These are phyloP conservation scores for Philaethria dido DNA, from an alignment of 2,888 invertebrate species.

Conservation along the genomic window DNA sequence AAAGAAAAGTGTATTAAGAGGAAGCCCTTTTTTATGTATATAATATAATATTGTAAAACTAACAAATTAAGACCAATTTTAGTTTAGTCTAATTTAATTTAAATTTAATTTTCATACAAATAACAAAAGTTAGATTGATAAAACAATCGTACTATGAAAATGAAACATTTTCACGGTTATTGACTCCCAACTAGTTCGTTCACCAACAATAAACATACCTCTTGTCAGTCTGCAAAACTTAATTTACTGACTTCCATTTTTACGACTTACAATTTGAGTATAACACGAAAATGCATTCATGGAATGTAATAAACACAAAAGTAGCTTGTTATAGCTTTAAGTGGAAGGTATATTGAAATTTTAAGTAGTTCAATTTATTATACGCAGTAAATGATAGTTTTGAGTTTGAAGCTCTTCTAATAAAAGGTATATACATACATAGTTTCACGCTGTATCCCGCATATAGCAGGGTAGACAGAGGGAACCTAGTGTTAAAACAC, in stretches of 20 bases:
- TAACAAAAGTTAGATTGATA: not conserved
- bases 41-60: no score
- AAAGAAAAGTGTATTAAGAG: no score
- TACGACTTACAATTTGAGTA: conserved; percentile 16
- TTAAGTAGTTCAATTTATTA: not conserved
- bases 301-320: conserved; percentile 13
- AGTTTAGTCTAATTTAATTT: no score
- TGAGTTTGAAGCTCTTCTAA: no score
- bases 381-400: no score
- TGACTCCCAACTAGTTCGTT: conserved; percentile 15
- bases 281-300: conserved; percentile 5
- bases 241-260: conserved; percentile 16
- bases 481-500: no score
- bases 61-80: no score
- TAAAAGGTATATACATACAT: no score
- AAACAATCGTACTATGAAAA: not conserved
- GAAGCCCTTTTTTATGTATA: no score
- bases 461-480: no score
- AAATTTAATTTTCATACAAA: not conserved
- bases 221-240: conserved; percentile 16
- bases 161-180: conserved; percentile 3
- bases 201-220: conserved; percentile 13
- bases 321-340: not conserved
- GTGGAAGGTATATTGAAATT: not conserved
- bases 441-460: no score